Evolutionary conservation across 2,888 invertebrate genomes (phyloP), one percentile per base, ranked within the genome.

Genomic region (Eristalis pertinax): DNA sequence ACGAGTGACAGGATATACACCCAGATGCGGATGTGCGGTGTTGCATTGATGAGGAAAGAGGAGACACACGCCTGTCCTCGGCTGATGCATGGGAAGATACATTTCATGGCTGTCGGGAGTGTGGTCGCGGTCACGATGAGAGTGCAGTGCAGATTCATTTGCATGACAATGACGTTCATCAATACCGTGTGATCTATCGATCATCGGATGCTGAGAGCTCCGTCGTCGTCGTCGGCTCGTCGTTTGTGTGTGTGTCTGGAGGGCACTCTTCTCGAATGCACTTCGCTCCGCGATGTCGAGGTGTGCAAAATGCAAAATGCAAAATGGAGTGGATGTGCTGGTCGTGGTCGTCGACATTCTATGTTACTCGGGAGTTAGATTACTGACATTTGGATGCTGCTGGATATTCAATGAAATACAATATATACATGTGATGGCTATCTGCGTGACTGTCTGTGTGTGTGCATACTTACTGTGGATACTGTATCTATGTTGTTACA

Each of bases 131-230:
- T 58, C 26, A 62, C 22, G 70, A 60, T 76, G 63, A 80, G 63
- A 76, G 76, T 65, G 67, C 81, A 85, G 69, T 69, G 63, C 76
- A 65, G 29, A 24, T 78, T 70, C 65, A 78, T 86, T 86, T 78
- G 86, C 78, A 86, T 83, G 86, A 35, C 86, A 72, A 78, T 86
- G 86, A 83, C 62, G 77, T 65, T 77, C 68, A 81, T 73, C 73
- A 26, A 65, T 63, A 50, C 26, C 5, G 58, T 26, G 32, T 63
- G 78, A 74, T 79, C 41, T 62, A 68, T 70, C 78, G 78, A 62
- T 86, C 77, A 86, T 65, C 2, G 64, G 58, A 74, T 73, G 10
- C 69, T 64, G 32, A 60, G 69, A 67, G 43, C 78, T 60, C 65
- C 74, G 63, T 73, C 72, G 62, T 75, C 50, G 26, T 32, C 38